Base-by-base conservation (phyloP, 2,888 invertebrate genomes). In the Cancer borealis region DNA sequence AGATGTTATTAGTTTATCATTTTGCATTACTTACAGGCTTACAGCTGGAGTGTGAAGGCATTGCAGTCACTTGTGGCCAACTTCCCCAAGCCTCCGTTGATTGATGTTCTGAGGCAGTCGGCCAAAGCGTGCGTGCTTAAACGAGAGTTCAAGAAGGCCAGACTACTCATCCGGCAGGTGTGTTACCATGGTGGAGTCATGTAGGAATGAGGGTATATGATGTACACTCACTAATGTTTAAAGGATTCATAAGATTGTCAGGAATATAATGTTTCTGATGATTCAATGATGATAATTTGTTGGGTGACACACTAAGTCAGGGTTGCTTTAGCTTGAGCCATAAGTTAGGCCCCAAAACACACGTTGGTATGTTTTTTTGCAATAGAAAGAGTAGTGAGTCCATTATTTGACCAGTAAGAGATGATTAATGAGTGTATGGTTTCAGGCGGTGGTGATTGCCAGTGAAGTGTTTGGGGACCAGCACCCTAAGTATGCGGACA, bases 41-140 rank as follows among this genome's bases (percentile, higher is more conserved):
- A 98, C 96, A 97, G 97, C 96, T 98, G 98, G 98, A 98, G 98
- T 96, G 97, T 98, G 96, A 97, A 97, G 96, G 98, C 99, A 84
- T 97, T 99, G 96, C 97, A 97, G 91, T 97, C 98, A 96, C 97
- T 99, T 92, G 92, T 89, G 39, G 97, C 97, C 49, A 97, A 97
- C 96, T 97, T 98, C 95, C 98, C 98, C 46, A 97, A 97, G 96
- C 96, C 98, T 96, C 97, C 98, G 95, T 97, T 97, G 66, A 97
- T 99, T 93, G 98, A 99, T 96, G 98, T 98, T 93, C 97, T 99
- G 79, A 97, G 99, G 91, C 98, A 98, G 96, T 98, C 98, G 96
- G 98, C 98, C 95, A 99, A 98, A 96, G 98, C 98, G 30, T 99
- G 99, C 97, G 98, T 99, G 88, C 98, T 98, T 89, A 99, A 98